A percentile compares a stretch with the other conserved stretches of the same genome.
Evolutionary conservation across 2,113 vertebrate species (phyloP).

Genomic region (Dasypus novemcinctus): DNA sequence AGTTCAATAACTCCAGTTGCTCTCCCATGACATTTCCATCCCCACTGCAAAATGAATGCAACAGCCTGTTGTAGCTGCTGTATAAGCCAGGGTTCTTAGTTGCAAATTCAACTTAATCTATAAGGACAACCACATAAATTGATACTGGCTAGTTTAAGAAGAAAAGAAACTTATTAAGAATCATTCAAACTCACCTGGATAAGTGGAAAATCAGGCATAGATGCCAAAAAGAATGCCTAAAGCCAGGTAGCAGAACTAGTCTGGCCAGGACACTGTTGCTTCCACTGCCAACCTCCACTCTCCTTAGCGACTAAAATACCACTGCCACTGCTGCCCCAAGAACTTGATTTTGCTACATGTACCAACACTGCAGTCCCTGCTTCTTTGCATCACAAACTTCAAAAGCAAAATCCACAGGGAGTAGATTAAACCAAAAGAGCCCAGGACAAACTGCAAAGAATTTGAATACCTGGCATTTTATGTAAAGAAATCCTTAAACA

Average conservation of each 20-base stretch:
- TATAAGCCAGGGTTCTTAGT: not conserved
- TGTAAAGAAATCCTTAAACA: conserved; percentile 34
- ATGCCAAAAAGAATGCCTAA: conserved; percentile 49
- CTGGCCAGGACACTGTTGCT: conserved; percentile 8
- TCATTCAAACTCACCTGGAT: conserved; percentile 13
- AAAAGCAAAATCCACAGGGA: not conserved
- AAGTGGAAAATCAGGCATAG: conserved; percentile 37
- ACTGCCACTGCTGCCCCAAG: not conserved
- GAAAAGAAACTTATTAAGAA: conserved; percentile 19
- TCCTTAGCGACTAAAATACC: not conserved
- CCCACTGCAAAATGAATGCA: conserved; percentile 13
- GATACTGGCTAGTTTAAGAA: not conserved
- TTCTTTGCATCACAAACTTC: not conserved
- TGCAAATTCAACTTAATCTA: not conserved
- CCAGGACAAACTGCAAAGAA: not conserved
- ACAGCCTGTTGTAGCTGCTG: not conserved
- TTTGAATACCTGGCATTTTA: conserved; percentile 19
- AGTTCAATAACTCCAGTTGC: not conserved
- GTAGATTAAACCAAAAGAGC: conserved; percentile 38
- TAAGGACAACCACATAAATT: conserved; percentile 27
- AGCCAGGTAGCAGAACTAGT: conserved; percentile 38
- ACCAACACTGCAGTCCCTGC: not conserved
- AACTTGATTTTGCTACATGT: not conserved
- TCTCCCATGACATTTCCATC: conserved; percentile 35
- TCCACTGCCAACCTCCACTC: conserved; percentile 8